Percentiles rank a stretch among this genome's conserved stretches.
Conservation (phyloP, 64 coral and sea anemone species). For the Montipora capricornis region DNA sequence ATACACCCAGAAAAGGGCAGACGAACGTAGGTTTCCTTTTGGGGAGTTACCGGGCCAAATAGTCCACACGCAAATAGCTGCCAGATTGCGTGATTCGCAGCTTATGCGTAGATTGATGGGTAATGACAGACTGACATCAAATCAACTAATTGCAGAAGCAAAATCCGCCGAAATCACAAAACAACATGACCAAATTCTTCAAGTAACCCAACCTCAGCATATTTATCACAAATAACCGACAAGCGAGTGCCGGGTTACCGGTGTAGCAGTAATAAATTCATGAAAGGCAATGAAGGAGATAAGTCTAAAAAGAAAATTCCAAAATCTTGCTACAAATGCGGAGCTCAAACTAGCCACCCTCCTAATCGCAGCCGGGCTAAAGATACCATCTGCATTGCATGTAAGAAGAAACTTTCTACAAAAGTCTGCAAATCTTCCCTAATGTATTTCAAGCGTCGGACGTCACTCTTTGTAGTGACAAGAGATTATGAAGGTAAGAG, state of each 20-base stretch:
- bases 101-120: not conserved
- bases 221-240: not conserved
- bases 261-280: not conserved
- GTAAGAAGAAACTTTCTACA: not conserved
- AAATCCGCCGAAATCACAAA: not conserved
- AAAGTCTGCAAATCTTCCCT: not conserved
- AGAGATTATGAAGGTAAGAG: no score
- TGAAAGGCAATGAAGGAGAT: not conserved
- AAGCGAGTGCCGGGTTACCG: not conserved
- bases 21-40: not conserved
- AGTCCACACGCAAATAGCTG: not conserved
- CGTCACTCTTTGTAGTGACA: no score
- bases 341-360: not conserved
- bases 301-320: not conserved
- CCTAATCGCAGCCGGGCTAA: not conserved
- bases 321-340: not conserved
- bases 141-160: not conserved
- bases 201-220: not conserved
- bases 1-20: no score
- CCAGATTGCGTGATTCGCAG: not conserved
- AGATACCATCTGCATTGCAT: not conserved
- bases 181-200: not conserved
- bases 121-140: not conserved
- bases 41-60: slow-evolving; percentile 37
- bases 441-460: no score